Conservation (phyloP, 2,113 vertebrate genomes). For the Tachuris rubrigastra region DNA sequence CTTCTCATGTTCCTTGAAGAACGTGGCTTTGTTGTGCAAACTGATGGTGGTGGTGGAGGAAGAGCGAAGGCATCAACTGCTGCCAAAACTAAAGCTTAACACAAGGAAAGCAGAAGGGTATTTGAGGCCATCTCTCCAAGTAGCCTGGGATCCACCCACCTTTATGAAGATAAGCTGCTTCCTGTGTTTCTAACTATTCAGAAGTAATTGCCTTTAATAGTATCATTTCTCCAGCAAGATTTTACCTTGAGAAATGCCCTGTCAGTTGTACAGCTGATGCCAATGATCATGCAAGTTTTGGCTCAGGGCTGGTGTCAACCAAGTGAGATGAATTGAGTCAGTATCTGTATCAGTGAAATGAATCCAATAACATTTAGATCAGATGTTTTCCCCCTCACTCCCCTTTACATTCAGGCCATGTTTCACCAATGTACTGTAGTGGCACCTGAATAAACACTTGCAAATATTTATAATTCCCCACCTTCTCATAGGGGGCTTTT, state of each 20-base stretch:
- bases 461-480: conserved; percentile 69
- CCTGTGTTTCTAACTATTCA: conserved; percentile 55
- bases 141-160: background rate
- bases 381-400: background rate
- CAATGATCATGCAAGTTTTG: conserved; percentile 45
- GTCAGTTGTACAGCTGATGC: conserved; percentile 28
- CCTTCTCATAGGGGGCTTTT: conserved; percentile 50
- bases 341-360: conserved; percentile 55
- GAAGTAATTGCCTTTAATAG: conserved; percentile 29
- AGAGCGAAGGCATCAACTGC: background rate
- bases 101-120: background rate
- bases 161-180: conserved; percentile 44
- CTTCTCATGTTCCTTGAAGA: background rate
- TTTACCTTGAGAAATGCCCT: conserved; percentile 41
- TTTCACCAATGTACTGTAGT: conserved; percentile 44
- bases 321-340: conserved; percentile 55
- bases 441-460: conserved; percentile 76
- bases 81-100: background rate
- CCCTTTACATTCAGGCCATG: background rate
- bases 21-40: background rate
- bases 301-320: conserved; percentile 15
- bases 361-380: conserved; percentile 48
- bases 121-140: background rate
- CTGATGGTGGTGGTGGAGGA: background rate
- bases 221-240: conserved; percentile 25